Evolutionary conservation across 2,888 invertebrate species (phyloP), one percentile per base, ranked within the genome.

Genomic region (Lycia hirtaria): DNA sequence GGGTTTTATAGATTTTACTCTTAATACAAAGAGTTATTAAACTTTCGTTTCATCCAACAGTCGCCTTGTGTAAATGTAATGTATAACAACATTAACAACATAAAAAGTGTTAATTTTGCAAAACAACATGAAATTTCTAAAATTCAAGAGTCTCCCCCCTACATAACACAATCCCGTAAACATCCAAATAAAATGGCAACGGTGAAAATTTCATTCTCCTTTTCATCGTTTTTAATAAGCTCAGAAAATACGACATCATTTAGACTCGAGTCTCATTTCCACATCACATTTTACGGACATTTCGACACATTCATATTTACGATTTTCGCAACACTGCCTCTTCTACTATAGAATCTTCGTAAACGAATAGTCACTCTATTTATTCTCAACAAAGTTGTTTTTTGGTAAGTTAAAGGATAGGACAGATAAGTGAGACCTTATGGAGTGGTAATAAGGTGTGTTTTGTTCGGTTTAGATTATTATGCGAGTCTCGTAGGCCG

Each of bases 281-380:
- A 44, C 55, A 38, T 58, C 56, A 48, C 57, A 44, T 62, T 67
- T 63, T 65, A 65, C 45, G 51, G 30, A 47, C 56, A 52, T 65
- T 65, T 64, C 63, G 67, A 65, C 67, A 67, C 65, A 60, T 63
- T 60, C 58, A 58, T 56, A 64, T 65, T 62, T 63, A 67, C 60
- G 65, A 62, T 41, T 62, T 57, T 60, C 32, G 20, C 48, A 28
- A 33, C 47, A 22, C 49, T 33, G 26, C 26, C 61, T 65, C 56
- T 52, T 33, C 3, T 24, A 53, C 58, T 60, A 60, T 22, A 22
- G 20, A n/a, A 30, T 10, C 3, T 12, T 22, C 10, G 9, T 47
- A 10, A 22, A 5, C 28, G 3, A 60, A 65, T 38, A 15, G 28
- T 19, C 6, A 54, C 59, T 33, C 28, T 62, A 33, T 37, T 1